Evolutionary conservation across 1,140 invertebrate species (phyloP), one percentile per base, ranked within the genome.

Genomic region (Physella acuta): DNA sequence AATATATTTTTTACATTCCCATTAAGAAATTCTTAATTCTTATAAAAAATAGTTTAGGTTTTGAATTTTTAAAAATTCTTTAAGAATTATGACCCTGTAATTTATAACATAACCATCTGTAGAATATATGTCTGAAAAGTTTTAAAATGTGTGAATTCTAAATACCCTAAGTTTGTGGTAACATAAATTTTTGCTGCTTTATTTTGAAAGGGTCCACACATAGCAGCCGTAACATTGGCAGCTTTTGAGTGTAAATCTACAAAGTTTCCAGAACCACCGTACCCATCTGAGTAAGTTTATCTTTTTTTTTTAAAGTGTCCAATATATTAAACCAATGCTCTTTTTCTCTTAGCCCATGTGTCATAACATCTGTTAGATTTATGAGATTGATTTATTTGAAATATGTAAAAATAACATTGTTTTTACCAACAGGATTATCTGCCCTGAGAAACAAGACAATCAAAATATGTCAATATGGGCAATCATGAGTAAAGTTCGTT

Each of bases 161-260:
- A 59, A 3, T 31, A 20, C 36, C 34, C 20, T 24, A 37, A 8
- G 20, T 63, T 0, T 39, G 0, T 28, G n/a, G 24, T 17, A 28
- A 24, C 39, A 52, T 51, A 5, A 20, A 44, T 68, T 8, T 37
- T 3, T 24, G 26, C 17, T 44, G 52, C 70, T 53, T 59, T n/a
- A n/a, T n/a, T 73, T 67, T 78, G 77, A 56, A 78, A 87, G 87
- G 88, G 88, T 73, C 89, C 89, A 53, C 87, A 88, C 78, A 89
- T 90, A 74, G 88, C 88, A 56, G 73, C 92, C 65, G 97, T 99
- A n/a, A 99, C 97, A 8, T 87, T 99, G 79, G 97, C 98, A 52
- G 98, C 95, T 0, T 98, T 97, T 85, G 96, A 99, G 86, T 99
- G 98, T 85, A 92, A 93, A 26, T 90, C 91, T 20, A 87, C 98